Base-by-base conservation (phyloP, 2,113 vertebrate species). In the Gymnogyps californianus region DNA sequence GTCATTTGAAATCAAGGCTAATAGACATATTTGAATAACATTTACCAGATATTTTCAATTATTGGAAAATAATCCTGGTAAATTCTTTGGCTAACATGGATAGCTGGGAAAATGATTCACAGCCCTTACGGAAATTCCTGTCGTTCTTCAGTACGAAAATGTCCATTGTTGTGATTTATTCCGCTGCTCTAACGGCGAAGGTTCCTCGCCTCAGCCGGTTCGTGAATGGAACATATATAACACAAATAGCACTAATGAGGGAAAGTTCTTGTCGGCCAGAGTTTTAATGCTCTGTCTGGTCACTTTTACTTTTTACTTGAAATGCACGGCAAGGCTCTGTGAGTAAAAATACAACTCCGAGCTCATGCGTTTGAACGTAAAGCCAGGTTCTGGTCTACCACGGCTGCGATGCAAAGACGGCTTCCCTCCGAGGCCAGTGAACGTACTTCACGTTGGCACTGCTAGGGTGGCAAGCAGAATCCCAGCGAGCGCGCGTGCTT, bases 371-470 rank as follows among this genome's bases (percentile, higher is more conserved):
- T 40, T 11, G 29, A 26, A 21, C 1, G 4, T 3, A 13, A 32
- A 65, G 58, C 13, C 16, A 7, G 57, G 24, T 47, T 89, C 38
- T 78, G 69, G 31, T 2, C 6, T 54, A 1, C 32, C 10, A 0
- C 2, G 5, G 17, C 54, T 15, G 13, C 6, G 57, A 2, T 34
- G 52, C 16, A 10, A 12, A 10, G 58, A 19, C 10, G 3, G 25
- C 32, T 71, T 51, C 22, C 24, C 25, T 38, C 13, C 28, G 72
- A 34, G 85, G 42, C 38, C 10, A 1, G 10, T 9, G 32, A 38
- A 7, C 0, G 0, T 11, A 13, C 25, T 40, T 19, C 9, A 4
- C 5, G 0, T 26, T 9, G 4, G 9, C 22, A 1, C 16, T 19
- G 14, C 34, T 0, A 5, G 4, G 31, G 3, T 2, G 3, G 34